phyloP scores from a whole-genome alignment of 1,140 invertebrate species.

The Drosophila parabipectinata region DNA sequence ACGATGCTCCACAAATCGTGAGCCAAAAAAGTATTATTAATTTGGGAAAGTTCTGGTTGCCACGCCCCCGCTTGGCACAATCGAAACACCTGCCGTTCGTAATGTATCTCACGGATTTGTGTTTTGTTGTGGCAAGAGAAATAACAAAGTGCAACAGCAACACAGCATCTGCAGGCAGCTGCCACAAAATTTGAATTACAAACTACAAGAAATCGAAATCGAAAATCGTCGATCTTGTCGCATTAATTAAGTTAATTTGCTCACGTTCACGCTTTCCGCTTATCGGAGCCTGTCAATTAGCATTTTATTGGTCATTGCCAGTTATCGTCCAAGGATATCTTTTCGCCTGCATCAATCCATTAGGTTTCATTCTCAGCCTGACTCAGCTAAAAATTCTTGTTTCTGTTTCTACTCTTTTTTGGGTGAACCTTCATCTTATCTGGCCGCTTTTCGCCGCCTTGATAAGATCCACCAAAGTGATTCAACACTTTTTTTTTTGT shows the following conservation, averaged over 20 bases:
- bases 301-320: slow-evolving; percentile 49
- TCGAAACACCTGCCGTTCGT: slow-evolving; percentile 49
- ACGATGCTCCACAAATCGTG: slow-evolving; percentile 36
- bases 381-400: slow-evolving; percentile 22
- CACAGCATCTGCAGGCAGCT: slow-evolving; percentile 40
- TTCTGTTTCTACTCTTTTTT: neutral
- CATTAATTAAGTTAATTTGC: slow-evolving; percentile 75
- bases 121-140: slow-evolving; percentile 19
- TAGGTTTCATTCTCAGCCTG: slow-evolving; percentile 1
- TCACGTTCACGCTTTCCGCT: slow-evolving; percentile 60
- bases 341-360: slow-evolving; percentile 2
- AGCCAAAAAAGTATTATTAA: slow-evolving; percentile 65
- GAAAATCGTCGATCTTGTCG: slow-evolving; percentile 59
- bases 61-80: slow-evolving; percentile 46
- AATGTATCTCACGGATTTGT: slow-evolving; percentile 1
- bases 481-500: slow-evolving; percentile 27
- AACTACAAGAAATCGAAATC: slow-evolving; percentile 31
- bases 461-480: slow-evolving; percentile 35
- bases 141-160: slow-evolving; percentile 42
- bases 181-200: slow-evolving; percentile 72
- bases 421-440: slow-evolving; percentile 4
- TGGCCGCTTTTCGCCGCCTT: neutral
- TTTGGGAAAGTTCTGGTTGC: slow-evolving; percentile 76
- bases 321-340: slow-evolving; percentile 40
- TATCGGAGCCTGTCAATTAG: slow-evolving; percentile 52